Conservation (phyloP, 2,113 vertebrate genomes). For the Drymodes brunneopygia region DNA sequence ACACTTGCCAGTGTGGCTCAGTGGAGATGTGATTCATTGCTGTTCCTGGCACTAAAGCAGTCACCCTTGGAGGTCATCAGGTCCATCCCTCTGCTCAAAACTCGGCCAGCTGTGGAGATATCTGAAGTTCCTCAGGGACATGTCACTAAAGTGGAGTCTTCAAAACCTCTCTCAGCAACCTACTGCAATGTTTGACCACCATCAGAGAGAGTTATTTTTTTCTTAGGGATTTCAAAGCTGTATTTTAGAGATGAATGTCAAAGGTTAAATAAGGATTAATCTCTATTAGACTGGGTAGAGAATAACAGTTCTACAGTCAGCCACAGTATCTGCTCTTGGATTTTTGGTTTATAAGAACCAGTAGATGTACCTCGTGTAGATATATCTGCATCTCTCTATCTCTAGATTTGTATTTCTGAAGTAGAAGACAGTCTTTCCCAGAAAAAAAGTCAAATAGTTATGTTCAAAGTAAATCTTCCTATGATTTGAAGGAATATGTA, state of each 20-base stretch:
- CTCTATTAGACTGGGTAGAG: background rate
- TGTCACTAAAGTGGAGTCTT: background rate
- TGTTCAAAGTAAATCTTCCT: background rate
- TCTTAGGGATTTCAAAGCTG: background rate
- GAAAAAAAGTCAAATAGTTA: background rate
- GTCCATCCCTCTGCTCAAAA: background rate
- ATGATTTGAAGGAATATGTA: background rate
- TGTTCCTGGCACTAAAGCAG: background rate
- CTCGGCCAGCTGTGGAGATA: background rate
- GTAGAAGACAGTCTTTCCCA: background rate
- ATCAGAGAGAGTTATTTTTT: background rate
- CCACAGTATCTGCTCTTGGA: background rate
- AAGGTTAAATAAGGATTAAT: background rate
- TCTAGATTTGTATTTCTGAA: background rate
- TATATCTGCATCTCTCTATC: background rate
- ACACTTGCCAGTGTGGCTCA: background rate
- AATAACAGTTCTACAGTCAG: background rate
- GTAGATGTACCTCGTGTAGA: background rate
- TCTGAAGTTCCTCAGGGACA: background rate
- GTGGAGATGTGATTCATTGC: background rate
- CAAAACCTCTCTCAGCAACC: background rate
- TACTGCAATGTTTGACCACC: background rate
- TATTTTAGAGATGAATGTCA: background rate
- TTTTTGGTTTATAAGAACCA: background rate
- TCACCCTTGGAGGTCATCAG: background rate